phyloP scores from a whole-genome alignment of 2,797 vertebrate species.

The Petrocephalus schoutedeni region DNA sequence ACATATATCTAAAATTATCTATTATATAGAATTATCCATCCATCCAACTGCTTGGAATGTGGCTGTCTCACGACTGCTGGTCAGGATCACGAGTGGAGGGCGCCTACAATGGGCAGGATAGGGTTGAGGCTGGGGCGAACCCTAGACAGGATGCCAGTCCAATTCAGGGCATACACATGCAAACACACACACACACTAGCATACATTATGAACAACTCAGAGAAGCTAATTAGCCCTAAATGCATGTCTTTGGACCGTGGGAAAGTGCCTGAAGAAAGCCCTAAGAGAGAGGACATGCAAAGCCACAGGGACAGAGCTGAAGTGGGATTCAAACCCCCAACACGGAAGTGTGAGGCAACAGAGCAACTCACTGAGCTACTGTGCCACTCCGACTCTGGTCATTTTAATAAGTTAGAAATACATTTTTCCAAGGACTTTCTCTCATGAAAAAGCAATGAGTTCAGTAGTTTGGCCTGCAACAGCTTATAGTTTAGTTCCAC shows the following conservation, averaged over 20 bases:
- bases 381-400: background rate
- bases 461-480: background rate
- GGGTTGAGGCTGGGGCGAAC: background rate
- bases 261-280: background rate
- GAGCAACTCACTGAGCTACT: background rate
- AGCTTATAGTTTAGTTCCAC: background rate
- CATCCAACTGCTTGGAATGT: background rate
- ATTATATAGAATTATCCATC: background rate
- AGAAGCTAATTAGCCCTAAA: background rate
- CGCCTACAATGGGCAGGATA: background rate
- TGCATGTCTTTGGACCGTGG: background rate
- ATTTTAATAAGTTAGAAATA: background rate
- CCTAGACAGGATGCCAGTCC: background rate
- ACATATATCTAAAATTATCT: no score
- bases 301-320: background rate
- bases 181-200: background rate
- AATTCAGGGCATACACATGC: background rate
- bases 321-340: background rate
- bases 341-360: background rate
- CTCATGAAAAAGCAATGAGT: constrained; percentile 3
- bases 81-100: background rate
- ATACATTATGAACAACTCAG: background rate
- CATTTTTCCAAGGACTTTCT: background rate
- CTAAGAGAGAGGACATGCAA: background rate
- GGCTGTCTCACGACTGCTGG: background rate